phyloP scores from a whole-genome alignment of 2,113 vertebrate species.

The Trematocara stigmaticum region DNA sequence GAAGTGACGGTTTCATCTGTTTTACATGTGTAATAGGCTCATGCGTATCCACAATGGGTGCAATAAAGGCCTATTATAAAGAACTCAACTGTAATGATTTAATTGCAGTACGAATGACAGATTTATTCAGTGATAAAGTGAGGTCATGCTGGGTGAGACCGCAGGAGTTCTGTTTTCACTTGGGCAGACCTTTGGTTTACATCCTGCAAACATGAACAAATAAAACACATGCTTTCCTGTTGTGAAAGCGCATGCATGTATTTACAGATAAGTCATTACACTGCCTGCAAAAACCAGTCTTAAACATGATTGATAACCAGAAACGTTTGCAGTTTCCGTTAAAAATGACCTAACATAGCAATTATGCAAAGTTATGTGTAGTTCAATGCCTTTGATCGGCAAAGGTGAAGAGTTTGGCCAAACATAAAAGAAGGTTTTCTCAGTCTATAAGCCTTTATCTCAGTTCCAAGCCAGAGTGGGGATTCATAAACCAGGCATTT shows the following conservation, averaged over 20 bases:
- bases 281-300: background rate
- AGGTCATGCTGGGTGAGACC: conserved; percentile 9
- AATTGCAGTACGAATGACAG: conserved; percentile 17
- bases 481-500: conserved; percentile 11
- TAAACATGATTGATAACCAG: background rate
- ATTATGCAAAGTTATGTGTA: background rate
- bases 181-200: background rate
- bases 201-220: conserved; percentile 7
- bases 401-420: background rate
- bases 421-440: conserved; percentile 1
- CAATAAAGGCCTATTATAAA: conserved; percentile 13
- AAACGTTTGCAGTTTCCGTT: background rate
- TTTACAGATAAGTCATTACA: background rate
- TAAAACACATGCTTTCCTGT: background rate
- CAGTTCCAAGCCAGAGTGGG: conserved; percentile 1
- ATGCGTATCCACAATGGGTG: background rate
- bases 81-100: conserved; percentile 37
- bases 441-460: background rate
- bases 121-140: background rate
- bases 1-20: conserved; percentile 7
- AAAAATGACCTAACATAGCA: background rate
- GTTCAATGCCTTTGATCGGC: background rate
- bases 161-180: background rate
- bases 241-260: background rate
- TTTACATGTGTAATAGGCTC: conserved; percentile 26